Percentiles rank a stretch among this genome's conserved stretches.
phyloP scores from a whole-genome alignment of 2,888 invertebrate genomes.

The Athripsodes cinereus region DNA sequence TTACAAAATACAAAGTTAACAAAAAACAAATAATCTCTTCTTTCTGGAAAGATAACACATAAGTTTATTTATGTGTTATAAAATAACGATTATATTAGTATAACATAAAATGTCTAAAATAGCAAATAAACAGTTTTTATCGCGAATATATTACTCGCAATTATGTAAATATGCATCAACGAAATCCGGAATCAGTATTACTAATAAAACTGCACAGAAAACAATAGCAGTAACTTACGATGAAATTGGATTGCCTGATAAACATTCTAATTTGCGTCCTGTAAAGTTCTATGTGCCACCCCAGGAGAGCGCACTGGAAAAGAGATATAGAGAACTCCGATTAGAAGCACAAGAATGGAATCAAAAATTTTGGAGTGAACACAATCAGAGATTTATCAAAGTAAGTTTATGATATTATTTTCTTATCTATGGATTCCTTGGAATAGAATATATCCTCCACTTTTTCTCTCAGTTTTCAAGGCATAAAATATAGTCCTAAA shows the following conservation, averaged over 20 bases:
- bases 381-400: slow-evolving; percentile 70
- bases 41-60: too few species aligned
- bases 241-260: slow-evolving; percentile 75
- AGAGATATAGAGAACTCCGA: slow-evolving; percentile 56
- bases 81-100: too few species aligned
- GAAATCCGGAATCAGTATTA: neutral
- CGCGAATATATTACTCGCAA: neutral
- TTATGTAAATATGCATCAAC: neutral
- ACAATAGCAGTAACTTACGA: slow-evolving; percentile 35
- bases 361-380: slow-evolving; percentile 75
- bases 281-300: slow-evolving; percentile 57
- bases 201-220: neutral
- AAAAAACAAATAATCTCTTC: too few species aligned
- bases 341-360: slow-evolving; percentile 76
- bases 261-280: slow-evolving; percentile 71
- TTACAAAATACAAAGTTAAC: too few species aligned
- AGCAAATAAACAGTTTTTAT: too few species aligned
- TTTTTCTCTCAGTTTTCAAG: too few species aligned
- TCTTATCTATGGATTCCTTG: too few species aligned
- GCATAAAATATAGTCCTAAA: too few species aligned
- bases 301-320: slow-evolving; percentile 62
- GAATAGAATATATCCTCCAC: too few species aligned
- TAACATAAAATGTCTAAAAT: too few species aligned
- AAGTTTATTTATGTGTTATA: too few species aligned
- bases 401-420: slow-evolving; percentile 36